Percentiles rank a stretch among this genome's conserved stretches.
phyloP scores from a whole-genome alignment of 2,888 invertebrate genomes.

The Nemotelus nigrinus region DNA sequence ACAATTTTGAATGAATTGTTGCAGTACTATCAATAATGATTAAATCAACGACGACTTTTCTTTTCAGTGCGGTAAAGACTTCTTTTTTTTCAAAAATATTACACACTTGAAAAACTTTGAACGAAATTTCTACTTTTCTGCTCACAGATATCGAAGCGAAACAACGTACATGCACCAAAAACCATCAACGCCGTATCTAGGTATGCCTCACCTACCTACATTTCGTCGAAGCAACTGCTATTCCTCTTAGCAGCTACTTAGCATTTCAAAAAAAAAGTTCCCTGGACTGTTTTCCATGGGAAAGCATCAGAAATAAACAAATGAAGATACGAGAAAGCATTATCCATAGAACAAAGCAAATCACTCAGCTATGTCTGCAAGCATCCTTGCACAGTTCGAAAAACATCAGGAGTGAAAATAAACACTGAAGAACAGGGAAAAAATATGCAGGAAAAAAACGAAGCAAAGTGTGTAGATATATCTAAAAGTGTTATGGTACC shows the following conservation, averaged over 20 bases:
- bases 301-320: background rate
- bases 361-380: constrained; percentile 36
- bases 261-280: constrained; percentile 4
- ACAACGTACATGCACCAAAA: too few relatives aligned
- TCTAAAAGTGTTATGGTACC: too few relatives aligned
- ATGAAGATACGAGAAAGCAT: constrained; percentile 11
- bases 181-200: too few relatives aligned
- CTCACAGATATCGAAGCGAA: background rate
- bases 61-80: too few relatives aligned
- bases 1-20: too few relatives aligned
- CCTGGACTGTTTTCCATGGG: background rate
- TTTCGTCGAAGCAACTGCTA: too few relatives aligned
- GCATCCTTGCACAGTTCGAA: constrained; percentile 28
- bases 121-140: constrained; percentile 2
- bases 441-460: background rate
- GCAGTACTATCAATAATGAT: too few relatives aligned
- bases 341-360: constrained; percentile 37
- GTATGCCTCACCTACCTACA: too few relatives aligned
- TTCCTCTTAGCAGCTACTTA: constrained; percentile 17
- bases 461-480: too few relatives aligned
- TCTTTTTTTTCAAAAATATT: background rate
- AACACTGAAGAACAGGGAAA: background rate
- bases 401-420: constrained; percentile 6
- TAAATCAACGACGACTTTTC: too few relatives aligned
- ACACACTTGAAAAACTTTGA: constrained; percentile 9